Base-by-base conservation (phyloP, 1,140 invertebrate genomes). In the Mya arenaria region DNA sequence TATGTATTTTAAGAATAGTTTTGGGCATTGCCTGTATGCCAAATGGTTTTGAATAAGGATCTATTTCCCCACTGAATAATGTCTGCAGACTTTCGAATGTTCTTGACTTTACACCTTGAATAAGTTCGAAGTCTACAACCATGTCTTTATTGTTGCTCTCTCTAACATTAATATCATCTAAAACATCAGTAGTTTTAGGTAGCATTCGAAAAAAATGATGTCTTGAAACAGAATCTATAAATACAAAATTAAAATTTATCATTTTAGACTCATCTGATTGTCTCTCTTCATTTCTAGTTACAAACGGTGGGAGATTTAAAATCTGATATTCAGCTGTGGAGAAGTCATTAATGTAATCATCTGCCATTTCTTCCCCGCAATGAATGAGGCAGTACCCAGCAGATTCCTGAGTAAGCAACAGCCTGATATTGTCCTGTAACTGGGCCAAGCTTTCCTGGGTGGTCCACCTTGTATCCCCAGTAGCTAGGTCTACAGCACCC, bases 191-290 rank as follows among this genome's bases (percentile, higher is more conserved):
- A 19, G 90, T 88, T 60, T 85, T 84, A 52, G 89, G 86, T 56
- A 92, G 58, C n/a, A 90, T 90, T 30, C 91, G 69, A 78, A 86
- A 90, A 66, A 92, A 91, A 86, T 92, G 91, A 77, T 88, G 83
- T 36, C 86, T 71, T 36, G 91, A 91, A 25, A 92, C 85, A 17
- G 91, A 92, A 75, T 92, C 91, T 30, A 92, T 74, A 55, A 92
- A 89, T 32, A 92, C 84, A 5, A 92, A 55, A 84, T 92, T 92
- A 34, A 92, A 81, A 81, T 90, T 92, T 4, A 92, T 83, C 8
- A 58, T 32, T 15, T 62, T 44, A 15, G 62, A 44, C 25, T 69
- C 23, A 15, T 17, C 17, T 28, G 52, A 30, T 32, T 32, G 23
- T 36, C 30, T 55, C 25, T 8, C 60, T 17, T 28, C 5, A 36